Evolutionary conservation across 1,140 invertebrate species (phyloP).

Genomic region (Drosophila littoralis): DNA sequence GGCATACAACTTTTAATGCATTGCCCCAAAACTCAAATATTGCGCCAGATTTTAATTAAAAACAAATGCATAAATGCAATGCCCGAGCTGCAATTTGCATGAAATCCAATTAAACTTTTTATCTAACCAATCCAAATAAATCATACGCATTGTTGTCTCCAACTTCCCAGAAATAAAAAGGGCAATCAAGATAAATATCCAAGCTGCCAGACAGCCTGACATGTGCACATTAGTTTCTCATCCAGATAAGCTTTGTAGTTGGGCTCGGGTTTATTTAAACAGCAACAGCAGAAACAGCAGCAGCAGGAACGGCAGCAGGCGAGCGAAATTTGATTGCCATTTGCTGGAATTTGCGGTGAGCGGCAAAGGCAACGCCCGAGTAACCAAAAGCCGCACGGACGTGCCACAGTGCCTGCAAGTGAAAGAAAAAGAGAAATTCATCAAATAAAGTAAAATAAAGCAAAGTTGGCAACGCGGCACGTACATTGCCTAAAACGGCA

Average conservation of each 20-base stretch:
- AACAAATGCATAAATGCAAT: constrained; percentile 61
- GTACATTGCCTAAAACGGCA: constrained; percentile 39
- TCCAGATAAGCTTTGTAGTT: constrained; percentile 45
- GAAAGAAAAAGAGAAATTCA: not conserved
- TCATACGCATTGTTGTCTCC: constrained; percentile 70
- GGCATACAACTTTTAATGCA: constrained; percentile 21
- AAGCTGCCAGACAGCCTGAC: constrained; percentile 54
- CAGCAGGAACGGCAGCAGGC: constrained; percentile 3
- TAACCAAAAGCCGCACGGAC: constrained; percentile 23
- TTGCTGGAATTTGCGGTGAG: constrained; percentile 48
- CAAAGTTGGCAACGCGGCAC: constrained; percentile 46
- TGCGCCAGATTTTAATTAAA: constrained; percentile 65
- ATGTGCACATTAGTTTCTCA: constrained; percentile 59
- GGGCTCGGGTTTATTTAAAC: constrained; percentile 30
- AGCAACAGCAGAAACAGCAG: constrained; percentile 13
- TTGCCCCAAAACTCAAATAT: constrained; percentile 5
- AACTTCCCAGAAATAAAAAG: constrained; percentile 8
- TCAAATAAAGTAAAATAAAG: constrained; percentile 27
- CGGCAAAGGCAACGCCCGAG: constrained; percentile 9
- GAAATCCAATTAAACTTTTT: constrained; percentile 80
- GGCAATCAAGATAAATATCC: constrained; percentile 48
- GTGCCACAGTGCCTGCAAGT: constrained; percentile 48
- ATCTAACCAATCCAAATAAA: constrained; percentile 57
- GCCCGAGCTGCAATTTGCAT: constrained; percentile 59
- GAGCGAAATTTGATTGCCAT: constrained; percentile 59